Evolutionary conservation across 1,140 invertebrate species (phyloP).

Genomic region (Harpegnathos saltator): DNA sequence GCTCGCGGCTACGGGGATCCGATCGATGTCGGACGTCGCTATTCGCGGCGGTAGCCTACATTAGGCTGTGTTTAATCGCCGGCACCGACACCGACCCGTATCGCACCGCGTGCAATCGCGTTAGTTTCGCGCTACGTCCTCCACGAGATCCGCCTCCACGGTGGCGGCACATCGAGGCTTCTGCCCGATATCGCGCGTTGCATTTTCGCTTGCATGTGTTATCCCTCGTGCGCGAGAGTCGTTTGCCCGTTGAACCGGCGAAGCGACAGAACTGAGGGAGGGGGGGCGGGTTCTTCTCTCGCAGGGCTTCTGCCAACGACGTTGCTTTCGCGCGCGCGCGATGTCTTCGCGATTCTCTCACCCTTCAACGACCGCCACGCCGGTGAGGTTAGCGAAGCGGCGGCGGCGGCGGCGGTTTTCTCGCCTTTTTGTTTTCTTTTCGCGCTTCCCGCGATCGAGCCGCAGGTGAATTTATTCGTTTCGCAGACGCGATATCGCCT

Average conservation of each 20-base stretch:
- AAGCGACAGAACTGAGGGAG: background rate
- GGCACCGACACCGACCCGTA: constrained; percentile 13
- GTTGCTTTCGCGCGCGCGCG: too few species aligned
- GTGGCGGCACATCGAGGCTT: background rate
- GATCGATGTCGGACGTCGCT: constrained; percentile 12
- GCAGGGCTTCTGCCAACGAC: background rate
- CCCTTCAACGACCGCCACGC: too few species aligned
- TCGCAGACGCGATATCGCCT: background rate
- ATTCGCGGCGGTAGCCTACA: background rate
- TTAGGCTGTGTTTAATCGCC: constrained; percentile 30
- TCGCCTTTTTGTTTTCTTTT: too few species aligned
- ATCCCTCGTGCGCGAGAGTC: too few species aligned
- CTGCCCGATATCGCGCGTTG: background rate
- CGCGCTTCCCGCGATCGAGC: too few species aligned
- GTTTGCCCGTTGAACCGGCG: background rate
- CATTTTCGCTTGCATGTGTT: too few species aligned
- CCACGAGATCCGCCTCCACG: background rate
- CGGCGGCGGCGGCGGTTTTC: too few species aligned
- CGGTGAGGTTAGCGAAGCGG: too few species aligned
- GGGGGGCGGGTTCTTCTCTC: too few species aligned
- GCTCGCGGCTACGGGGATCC: background rate
- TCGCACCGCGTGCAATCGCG: constrained; percentile 6
- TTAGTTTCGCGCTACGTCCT: constrained; percentile 25
- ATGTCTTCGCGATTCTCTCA: too few species aligned
- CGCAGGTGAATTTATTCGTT: background rate